Evolutionary conservation across 37 sponge, comb jelly and placozoan species (phyloP), one percentile per base, ranked within the genome.

Genomic region (Aplysina aerophoba): DNA sequence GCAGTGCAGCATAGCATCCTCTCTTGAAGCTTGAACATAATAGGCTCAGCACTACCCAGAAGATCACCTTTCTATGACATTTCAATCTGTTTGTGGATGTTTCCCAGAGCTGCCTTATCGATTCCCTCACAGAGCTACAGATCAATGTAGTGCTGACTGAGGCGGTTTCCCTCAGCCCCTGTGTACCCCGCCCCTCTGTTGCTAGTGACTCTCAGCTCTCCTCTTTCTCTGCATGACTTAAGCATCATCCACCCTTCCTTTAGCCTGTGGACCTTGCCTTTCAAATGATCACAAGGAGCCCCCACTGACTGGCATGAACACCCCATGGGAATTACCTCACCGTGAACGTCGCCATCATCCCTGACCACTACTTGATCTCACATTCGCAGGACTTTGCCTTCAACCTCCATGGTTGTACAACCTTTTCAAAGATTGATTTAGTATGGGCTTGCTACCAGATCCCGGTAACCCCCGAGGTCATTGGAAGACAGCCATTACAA

Each of bases 311-410:
- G 0, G 83, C 85, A 36, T 88, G 92, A 89, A 57, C 83, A 17
- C 92, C 83, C 38, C 85, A 87, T 88, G 92, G 86, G n/a, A 89
- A 92, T 62, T 92, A 88, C 77, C 88, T 79, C 0, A 83, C 92
- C 37, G 60, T 92, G 27, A 92, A 92, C 89, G 39, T 30, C n/a
- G 19, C 22, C 19, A 88, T 88, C 11, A 61, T 79, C 15, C 89
- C 88, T n/a, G 92, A 87, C 41, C 41, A 82, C 12, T 91, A 91
- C 54, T 88, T 85, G 14, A 64, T 91, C 22, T 85, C 91, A 5
- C 91, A 91, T 37, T 84, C 87, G 16, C 88, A 84, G 20, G 87
- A 90, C 54, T 90, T 90, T 66, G 38, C 91, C 33, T 81, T n/a
- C n/a, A n/a, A n/a, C n/a, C n/a, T n/a, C n/a, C n/a, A n/a, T n/a